These are phyloP conservation scores for Acrobasis consociella DNA, from an alignment of 2,888 invertebrate genomes.

Conservation along the genomic window DNA sequence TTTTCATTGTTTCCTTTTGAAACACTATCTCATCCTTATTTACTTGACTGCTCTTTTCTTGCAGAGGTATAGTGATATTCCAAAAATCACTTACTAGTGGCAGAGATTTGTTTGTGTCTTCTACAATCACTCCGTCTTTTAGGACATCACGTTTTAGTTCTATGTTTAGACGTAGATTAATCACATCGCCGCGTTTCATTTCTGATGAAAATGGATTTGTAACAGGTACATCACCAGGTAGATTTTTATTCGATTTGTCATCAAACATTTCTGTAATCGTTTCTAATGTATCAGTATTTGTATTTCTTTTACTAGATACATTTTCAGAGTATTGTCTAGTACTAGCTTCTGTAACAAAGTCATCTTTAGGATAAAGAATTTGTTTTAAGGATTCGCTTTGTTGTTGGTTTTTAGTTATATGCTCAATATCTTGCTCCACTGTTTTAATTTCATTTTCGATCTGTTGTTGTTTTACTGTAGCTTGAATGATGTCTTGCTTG, in stretches of 20 bases:
- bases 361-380: background rate
- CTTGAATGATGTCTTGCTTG: background rate
- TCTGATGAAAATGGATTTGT: slow-evolving; percentile 15
- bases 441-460: background rate
- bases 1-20: slow-evolving; percentile 38
- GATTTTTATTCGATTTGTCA: background rate
- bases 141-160: slow-evolving; percentile 44
- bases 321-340: background rate
- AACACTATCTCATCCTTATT: slow-evolving; percentile 37
- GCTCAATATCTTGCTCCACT: background rate
- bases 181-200: slow-evolving; percentile 45
- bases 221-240: background rate
- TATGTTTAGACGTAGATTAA: slow-evolving; percentile 57
- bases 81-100: slow-evolving; percentile 26
- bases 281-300: slow-evolving; percentile 3
- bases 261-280: background rate
- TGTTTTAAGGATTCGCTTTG: background rate
- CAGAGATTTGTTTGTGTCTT: slow-evolving; percentile 1
- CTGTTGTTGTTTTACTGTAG: background rate
- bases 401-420: background rate
- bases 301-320: background rate
- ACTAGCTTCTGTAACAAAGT: background rate
- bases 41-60: slow-evolving; percentile 46
- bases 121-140: slow-evolving; percentile 10
- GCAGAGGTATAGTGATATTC: slow-evolving; percentile 31